A percentile compares a stretch with the other conserved stretches of the same genome.
Evolutionary conservation across 2,797 vertebrate species (phyloP).

Genomic region (Hydrolagus colliei): DNA sequence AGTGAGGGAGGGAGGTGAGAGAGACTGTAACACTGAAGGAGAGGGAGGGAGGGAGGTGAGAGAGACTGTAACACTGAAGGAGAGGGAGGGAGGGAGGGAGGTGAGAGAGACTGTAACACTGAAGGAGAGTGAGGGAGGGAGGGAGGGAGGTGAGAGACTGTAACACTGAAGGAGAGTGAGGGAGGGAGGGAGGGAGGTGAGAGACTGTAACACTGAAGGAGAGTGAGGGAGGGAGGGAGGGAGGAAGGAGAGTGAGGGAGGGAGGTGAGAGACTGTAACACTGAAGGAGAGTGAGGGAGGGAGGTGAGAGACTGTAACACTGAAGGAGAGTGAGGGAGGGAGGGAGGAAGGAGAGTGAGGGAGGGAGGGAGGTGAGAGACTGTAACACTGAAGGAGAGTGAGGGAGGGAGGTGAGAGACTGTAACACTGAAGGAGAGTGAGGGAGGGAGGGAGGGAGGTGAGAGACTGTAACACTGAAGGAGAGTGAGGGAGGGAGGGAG

Average conservation of each 20-base stretch:
- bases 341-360: no score
- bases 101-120: neutral
- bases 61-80: neutral
- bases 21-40: no score
- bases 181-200: neutral
- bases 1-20: neutral
- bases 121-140: neutral
- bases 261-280: neutral
- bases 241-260: no score
- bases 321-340: neutral
- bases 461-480: neutral
- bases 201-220: neutral
- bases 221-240: neutral
- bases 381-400: neutral
- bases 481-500: neutral
- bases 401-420: neutral
- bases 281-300: neutral
- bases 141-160: neutral
- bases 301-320: neutral
- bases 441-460: neutral
- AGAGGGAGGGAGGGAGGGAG: neutral
- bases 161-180: neutral
- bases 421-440: neutral
- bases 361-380: no score
- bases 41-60: no score